Evolutionary conservation across 2,888 invertebrate species (phyloP), one percentile per base, ranked within the genome.

Genomic region (Laothoe populi): DNA sequence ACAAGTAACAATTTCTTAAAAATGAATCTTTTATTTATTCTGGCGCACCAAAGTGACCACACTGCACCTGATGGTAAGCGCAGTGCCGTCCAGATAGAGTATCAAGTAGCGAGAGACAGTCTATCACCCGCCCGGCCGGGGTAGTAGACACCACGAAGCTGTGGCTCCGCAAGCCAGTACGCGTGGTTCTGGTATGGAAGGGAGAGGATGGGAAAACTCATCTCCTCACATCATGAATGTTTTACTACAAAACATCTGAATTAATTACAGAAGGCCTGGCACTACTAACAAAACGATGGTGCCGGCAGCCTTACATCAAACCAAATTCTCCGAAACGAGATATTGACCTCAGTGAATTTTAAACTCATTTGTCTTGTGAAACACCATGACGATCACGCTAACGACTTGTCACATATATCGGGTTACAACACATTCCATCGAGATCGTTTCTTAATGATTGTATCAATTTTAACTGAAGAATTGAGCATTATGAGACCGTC

Each of bases 331-430:
- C 62, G 82, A 84, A 84, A 70, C 24, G 13, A 42, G 68, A 70
- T 73, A 67, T 73, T 78, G 77, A 81, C 78, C 77, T 74, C 53
- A 19, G 71, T 63, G 67, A 72, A 71, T 70, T 66, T 72, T 63
- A 71, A 71, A 72, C 68, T 68, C 77, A 81, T 86, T 82, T 79
- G 77, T 87, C 83, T 79, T 80, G 57, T 65, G 64, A 72, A 75
- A 71, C 73, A 66, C 65, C 66, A 49, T 68, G 67, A 72, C 69
- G 66, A 71, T 74, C 65, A 69, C 72, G 67, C 72, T 72, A 73
- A 74, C 72, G 77, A 77, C 73, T 70, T 72, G 68, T 73, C 66
- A 65, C 71, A 73, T 74, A 73, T 82, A 79, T 83, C 78, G 67
- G 60, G 73, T 84, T 82, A 78, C 80, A 63, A 66, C 70, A 72